Evolutionary conservation across 1,140 invertebrate species (phyloP).

Genomic region (Aphidius gifuensis): DNA sequence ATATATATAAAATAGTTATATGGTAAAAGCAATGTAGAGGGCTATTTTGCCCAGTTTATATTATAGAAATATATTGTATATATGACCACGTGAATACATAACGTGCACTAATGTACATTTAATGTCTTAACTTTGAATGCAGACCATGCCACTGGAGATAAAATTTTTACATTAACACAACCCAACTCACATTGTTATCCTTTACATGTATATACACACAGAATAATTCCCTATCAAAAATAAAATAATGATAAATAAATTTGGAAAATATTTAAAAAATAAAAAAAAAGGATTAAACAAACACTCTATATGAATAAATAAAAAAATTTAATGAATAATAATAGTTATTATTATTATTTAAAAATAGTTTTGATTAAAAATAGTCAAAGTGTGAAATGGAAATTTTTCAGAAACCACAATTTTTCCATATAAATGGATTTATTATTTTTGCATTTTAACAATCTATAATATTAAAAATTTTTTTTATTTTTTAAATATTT

Average conservation of each 20-base stretch:
- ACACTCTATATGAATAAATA: no score
- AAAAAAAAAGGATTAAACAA: background rate
- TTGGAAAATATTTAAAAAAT: background rate
- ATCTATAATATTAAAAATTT: background rate
- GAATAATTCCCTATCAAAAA: background rate
- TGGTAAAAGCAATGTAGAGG: background rate
- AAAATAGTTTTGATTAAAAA: no score
- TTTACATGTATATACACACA: no score
- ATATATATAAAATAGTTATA: no score
- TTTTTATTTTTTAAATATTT: no score
- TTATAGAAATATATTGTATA: background rate
- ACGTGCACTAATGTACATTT: constrained; percentile 48
- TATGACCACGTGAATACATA: background rate
- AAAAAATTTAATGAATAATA: no score
- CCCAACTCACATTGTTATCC: constrained; percentile 18
- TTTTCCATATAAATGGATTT: background rate
- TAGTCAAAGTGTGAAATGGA: no score
- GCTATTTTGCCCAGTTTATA: no score
- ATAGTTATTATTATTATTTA: no score
- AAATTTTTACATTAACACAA: constrained; percentile 43
- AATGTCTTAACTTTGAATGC: constrained; percentile 54
- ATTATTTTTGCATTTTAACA: background rate
- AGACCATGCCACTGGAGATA: constrained; percentile 36
- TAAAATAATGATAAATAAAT: background rate
- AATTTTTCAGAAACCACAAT: background rate